These are phyloP conservation scores for Neotoma lepida DNA, from an alignment of 2,113 vertebrate species.

Conservation along the genomic window DNA sequence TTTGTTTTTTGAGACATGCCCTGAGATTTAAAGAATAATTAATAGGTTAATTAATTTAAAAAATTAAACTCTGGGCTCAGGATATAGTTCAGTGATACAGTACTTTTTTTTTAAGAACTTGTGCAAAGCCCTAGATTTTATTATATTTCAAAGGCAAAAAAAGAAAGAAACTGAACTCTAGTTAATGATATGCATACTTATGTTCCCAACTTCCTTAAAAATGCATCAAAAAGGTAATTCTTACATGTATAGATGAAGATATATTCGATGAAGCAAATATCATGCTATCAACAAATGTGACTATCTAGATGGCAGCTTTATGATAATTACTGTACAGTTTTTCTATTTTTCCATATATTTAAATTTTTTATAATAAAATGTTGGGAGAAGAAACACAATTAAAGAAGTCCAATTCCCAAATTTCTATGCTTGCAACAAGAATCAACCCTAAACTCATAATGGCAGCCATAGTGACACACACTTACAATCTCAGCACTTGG, in stretches of 20 bases:
- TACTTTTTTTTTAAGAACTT: background rate
- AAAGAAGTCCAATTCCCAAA: background rate
- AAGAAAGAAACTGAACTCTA: background rate
- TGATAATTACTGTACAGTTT: background rate
- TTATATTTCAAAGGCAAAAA: background rate
- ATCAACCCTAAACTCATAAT: background rate
- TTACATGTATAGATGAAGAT: background rate
- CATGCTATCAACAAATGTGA: background rate
- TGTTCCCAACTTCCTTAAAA: background rate
- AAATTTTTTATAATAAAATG: constrained; percentile 50
- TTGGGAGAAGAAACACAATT: background rate
- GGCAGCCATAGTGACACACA: background rate
- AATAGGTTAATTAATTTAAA: background rate
- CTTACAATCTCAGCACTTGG: background rate
- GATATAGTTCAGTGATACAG: background rate
- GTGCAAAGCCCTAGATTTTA: background rate
- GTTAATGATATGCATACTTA: background rate
- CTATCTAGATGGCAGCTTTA: background rate
- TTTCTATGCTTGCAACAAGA: constrained; percentile 35
- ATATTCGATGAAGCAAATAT: background rate
- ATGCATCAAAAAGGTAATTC: background rate
- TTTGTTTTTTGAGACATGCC: background rate
- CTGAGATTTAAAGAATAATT: background rate
- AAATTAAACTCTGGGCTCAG: background rate
- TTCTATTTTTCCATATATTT: constrained; percentile 27